phyloP scores from a whole-genome alignment of 2,888 invertebrate species.

The Netelia inedita region DNA sequence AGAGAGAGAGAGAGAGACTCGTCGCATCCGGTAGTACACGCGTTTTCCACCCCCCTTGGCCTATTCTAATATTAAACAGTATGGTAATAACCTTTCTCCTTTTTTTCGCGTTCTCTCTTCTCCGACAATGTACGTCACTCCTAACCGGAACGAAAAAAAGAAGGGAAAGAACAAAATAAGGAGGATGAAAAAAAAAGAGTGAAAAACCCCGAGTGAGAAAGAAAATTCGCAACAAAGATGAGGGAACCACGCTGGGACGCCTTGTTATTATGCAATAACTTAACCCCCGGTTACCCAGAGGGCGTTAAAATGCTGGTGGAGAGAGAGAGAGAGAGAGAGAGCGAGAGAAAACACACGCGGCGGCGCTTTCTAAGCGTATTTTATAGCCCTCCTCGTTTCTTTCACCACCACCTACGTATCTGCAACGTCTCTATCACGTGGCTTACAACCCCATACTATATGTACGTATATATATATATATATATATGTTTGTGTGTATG shows the following conservation, averaged over 20 bases:
- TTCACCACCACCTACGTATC: conserved; percentile 59
- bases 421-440: conserved; percentile 82
- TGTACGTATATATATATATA: conserved; percentile 7
- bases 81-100: conserved; percentile 80
- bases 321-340: conserved; percentile 37
- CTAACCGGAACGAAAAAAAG: conserved; percentile 66
- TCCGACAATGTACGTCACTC: conserved; percentile 55
- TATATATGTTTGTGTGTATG: neutral
- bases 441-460: conserved; percentile 9
- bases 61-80: conserved; percentile 83
- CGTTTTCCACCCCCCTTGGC: conserved; percentile 27
- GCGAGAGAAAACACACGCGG: conserved; percentile 62
- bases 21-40: conserved; percentile 36
- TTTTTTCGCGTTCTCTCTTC: conserved; percentile 10
- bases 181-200: conserved; percentile 40
- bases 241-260: conserved; percentile 74
- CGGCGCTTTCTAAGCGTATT: conserved; percentile 78
- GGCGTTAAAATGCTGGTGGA: conserved; percentile 68
- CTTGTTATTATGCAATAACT: conserved; percentile 84
- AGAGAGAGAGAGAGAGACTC: conserved; percentile 8
- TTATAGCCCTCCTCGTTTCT: conserved; percentile 73
- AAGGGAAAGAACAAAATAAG: neutral
- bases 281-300: conserved; percentile 69
- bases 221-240: conserved; percentile 80
- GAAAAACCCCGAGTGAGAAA: conserved; percentile 25